A percentile compares a stretch with the other conserved stretches of the same genome.
phyloP scores from a whole-genome alignment of 2,888 invertebrate species.

The Ophonus ardosiacus region DNA sequence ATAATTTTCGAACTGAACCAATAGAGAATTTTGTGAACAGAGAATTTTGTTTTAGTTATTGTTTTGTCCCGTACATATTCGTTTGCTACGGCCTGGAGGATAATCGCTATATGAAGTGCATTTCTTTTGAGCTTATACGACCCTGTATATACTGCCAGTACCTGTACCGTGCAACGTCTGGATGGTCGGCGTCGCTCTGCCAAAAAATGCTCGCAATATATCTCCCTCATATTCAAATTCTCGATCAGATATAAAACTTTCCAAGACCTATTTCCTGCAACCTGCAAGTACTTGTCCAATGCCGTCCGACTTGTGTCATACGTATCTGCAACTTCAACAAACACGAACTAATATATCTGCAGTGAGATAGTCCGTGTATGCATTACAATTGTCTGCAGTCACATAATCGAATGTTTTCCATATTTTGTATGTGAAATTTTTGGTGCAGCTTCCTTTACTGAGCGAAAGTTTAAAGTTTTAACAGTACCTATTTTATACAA shows the following conservation, averaged over 20 bases:
- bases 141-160: background rate
- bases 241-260: constrained; percentile 43
- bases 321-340: background rate
- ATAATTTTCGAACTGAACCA: no score
- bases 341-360: background rate
- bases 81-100: no score
- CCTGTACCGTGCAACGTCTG: constrained; percentile 21
- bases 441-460: no score
- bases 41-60: no score
- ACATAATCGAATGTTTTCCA: background rate
- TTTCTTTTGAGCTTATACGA: background rate
- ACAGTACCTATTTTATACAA: no score
- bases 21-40: no score
- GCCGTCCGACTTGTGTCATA: constrained; percentile 6
- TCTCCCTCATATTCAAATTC: constrained; percentile 19
- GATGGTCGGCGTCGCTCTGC: background rate
- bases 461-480: no score
- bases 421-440: no score
- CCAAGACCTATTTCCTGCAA: constrained; percentile 29
- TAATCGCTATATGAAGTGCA: background rate
- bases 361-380: background rate
- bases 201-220: background rate
- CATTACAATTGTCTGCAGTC: background rate
- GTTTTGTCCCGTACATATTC: no score
- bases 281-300: constrained; percentile 26